These are phyloP conservation scores for Aporrectodea caliginosa DNA, from an alignment of 1,140 invertebrate genomes.

Conservation along the genomic window DNA sequence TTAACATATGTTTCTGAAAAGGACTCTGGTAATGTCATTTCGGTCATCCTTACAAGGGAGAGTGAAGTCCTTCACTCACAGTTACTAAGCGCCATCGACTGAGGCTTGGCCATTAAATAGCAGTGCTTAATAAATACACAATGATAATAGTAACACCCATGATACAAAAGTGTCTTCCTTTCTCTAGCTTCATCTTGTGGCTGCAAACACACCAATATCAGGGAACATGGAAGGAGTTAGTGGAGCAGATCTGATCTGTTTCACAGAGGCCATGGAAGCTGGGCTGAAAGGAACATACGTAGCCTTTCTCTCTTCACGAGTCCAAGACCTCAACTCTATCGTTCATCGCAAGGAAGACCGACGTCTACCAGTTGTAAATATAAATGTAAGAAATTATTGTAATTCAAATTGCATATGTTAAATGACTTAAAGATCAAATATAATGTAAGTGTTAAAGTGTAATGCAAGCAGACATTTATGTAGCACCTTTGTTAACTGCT, in stretches of 20 bases:
- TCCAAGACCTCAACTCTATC: conserved; percentile 89
- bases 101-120: too few species aligned
- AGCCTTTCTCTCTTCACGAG: conserved; percentile 69
- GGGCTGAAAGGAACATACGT: conserved; percentile 78
- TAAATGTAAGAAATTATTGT: conserved; percentile 60
- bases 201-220: conserved; percentile 81
- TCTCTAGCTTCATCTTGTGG: conserved; percentile 78
- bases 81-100: too few species aligned
- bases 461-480: too few species aligned
- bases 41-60: too few species aligned
- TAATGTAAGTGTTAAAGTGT: too few species aligned
- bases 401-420: background rate
- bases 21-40: too few species aligned
- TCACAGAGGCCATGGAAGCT: conserved; percentile 78
- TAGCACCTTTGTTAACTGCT: too few species aligned
- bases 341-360: conserved; percentile 72
- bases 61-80: too few species aligned
- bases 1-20: too few species aligned
- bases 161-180: too few species aligned
- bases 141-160: too few species aligned
- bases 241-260: conserved; percentile 89
- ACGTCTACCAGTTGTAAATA: conserved; percentile 86
- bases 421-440: background rate
- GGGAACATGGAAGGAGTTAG: conserved; percentile 83
- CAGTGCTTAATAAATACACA: too few species aligned